These are phyloP conservation scores for Amaurobius ferox DNA, from an alignment of 2,888 invertebrate species.

Conservation along the genomic window DNA sequence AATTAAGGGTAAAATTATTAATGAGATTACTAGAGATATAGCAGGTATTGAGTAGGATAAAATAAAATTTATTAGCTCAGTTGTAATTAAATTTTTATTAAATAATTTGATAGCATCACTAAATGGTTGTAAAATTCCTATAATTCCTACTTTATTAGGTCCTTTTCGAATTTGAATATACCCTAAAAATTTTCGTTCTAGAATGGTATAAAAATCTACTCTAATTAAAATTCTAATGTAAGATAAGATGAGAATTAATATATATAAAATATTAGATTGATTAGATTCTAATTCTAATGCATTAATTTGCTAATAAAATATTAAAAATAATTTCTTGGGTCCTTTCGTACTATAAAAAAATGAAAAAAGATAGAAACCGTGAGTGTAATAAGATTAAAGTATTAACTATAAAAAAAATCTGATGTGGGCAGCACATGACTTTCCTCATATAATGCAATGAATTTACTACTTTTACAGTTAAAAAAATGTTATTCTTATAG, in stretches of 20 bases:
- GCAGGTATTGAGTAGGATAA: slow-evolving; percentile 82
- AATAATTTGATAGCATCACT: slow-evolving; percentile 85
- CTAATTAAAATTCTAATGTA: slow-evolving; percentile 82
- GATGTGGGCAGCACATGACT: no score
- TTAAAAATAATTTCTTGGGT: slow-evolving; percentile 76
- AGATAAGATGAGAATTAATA: slow-evolving; percentile 78
- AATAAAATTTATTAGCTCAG: slow-evolving; percentile 81
- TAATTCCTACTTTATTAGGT: slow-evolving; percentile 84
- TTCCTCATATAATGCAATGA: no score
- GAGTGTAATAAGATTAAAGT: no score
- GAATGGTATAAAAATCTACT: slow-evolving; percentile 85
- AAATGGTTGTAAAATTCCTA: slow-evolving; percentile 84
- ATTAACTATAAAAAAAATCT: no score
- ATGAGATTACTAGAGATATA: slow-evolving; percentile 81
- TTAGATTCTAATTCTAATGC: slow-evolving; percentile 81
- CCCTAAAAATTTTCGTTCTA: slow-evolving; percentile 85
- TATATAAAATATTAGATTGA: slow-evolving; percentile 74
- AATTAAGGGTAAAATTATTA: slow-evolving; percentile 81
- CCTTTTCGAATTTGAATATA: slow-evolving; percentile 87
- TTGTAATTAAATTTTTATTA: slow-evolving; percentile 82
- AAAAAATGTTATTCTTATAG: no score
- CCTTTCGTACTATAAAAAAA: no score
- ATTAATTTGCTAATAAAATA: slow-evolving; percentile 84
- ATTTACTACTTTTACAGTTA: no score
- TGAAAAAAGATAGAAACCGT: no score